Conservation (phyloP, 2,888 invertebrate species). For the Himalopsyche japonica region DNA sequence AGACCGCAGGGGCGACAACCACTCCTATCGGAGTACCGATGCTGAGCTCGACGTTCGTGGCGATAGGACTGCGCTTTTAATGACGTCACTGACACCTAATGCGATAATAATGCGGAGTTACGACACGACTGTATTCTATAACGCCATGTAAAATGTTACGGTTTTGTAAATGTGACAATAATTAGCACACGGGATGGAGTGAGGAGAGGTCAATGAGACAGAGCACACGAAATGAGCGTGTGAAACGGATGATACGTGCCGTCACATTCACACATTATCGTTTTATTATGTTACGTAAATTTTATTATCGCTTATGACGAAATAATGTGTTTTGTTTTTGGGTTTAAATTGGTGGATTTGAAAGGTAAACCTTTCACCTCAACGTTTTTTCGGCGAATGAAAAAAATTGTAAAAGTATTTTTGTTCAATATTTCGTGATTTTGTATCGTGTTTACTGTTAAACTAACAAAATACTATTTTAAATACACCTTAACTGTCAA, state of each 20-base stretch:
- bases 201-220: background rate
- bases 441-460: too few relatives aligned
- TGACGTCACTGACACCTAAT: conserved; percentile 4
- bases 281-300: too few relatives aligned
- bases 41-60: background rate
- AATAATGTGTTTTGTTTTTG: too few relatives aligned
- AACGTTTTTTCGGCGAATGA: too few relatives aligned
- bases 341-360: too few relatives aligned
- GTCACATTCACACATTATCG: too few relatives aligned
- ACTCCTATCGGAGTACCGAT: background rate
- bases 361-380: too few relatives aligned
- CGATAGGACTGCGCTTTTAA: conserved; percentile 15
- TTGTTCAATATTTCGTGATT: too few relatives aligned
- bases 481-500: too few relatives aligned
- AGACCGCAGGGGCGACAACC: background rate
- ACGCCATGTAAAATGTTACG: background rate
- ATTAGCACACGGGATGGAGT: background rate
- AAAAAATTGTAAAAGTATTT: too few relatives aligned
- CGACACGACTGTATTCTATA: background rate
- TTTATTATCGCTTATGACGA: too few relatives aligned
- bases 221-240: background rate
- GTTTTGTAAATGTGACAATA: background rate
- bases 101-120: background rate
- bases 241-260: background rate
- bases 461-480: too few relatives aligned